These are phyloP conservation scores for Grantiella picta DNA, from an alignment of 2,113 vertebrate species.

Conservation along the genomic window DNA sequence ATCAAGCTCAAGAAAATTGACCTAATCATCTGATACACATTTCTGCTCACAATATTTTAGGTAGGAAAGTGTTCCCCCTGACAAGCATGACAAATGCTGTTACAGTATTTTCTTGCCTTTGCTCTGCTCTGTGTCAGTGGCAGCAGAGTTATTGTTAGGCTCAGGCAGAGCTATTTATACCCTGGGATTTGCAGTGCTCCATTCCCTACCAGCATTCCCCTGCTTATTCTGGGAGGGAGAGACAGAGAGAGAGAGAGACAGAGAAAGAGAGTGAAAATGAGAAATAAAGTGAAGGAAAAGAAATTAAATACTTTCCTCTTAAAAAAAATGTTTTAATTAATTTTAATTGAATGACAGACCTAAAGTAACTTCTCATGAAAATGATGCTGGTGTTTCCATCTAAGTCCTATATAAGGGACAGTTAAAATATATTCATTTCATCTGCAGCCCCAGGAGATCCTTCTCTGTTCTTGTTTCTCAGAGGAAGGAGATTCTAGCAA, in stretches of 20 bases:
- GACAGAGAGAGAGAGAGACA: background rate
- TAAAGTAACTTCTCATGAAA: background rate
- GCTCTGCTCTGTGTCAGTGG: background rate
- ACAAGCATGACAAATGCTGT: constrained; percentile 42
- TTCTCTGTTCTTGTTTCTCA: background rate
- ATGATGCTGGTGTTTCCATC: background rate
- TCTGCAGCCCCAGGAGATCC: background rate
- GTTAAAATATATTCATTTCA: background rate
- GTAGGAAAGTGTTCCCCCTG: constrained; percentile 2
- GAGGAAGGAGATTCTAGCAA: background rate
- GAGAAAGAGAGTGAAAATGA: background rate
- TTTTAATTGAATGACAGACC: background rate
- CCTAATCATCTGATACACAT: constrained; percentile 29
- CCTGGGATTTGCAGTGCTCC: background rate
- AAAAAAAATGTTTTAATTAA: background rate
- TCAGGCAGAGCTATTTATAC: constrained; percentile 22
- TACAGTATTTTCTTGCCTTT: constrained; percentile 13
- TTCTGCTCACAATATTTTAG: constrained; percentile 36
- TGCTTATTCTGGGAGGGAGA: background rate
- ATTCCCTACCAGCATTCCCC: background rate
- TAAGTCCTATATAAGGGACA: background rate
- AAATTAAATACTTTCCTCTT: background rate
- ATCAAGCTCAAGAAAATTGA: constrained; percentile 23
- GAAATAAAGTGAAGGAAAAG: background rate
- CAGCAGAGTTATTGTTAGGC: constrained; percentile 17